Evolutionary conservation across 2,113 vertebrate genomes (phyloP).

Genomic region (Microcebus tavaratra): DNA sequence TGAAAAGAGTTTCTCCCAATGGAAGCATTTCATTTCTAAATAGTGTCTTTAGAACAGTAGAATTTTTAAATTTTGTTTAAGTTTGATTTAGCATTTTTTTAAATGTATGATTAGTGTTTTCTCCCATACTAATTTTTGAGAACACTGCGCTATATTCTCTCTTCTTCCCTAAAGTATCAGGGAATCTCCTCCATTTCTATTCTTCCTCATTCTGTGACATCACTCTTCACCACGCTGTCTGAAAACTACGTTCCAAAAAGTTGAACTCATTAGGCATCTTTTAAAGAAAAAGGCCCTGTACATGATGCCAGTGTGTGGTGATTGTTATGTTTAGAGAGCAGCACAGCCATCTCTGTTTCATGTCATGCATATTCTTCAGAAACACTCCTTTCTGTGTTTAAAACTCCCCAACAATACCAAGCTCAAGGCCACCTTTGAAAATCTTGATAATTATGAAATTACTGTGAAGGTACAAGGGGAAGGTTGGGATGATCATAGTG

Average conservation of each 20-base stretch:
- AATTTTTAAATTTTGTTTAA: not conserved
- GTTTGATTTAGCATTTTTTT: not conserved
- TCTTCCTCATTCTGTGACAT: not conserved
- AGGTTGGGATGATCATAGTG: not conserved
- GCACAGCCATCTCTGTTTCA: slow-evolving; percentile 6
- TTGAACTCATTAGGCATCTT: not conserved
- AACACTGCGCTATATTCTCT: not conserved
- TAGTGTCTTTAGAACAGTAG: not conserved
- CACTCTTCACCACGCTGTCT: not conserved
- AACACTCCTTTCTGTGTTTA: not conserved
- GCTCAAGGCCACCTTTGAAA: not conserved
- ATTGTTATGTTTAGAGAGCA: not conserved
- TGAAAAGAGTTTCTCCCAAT: not conserved
- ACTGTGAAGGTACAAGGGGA: not conserved
- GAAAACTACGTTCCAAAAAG: not conserved
- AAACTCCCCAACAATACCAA: not conserved
- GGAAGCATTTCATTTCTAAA: not conserved
- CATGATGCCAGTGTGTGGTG: not conserved
- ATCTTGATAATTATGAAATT: not conserved
- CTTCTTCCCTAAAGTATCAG: not conserved
- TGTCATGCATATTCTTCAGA: not conserved
- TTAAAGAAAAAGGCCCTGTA: not conserved
- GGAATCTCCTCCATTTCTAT: too few species aligned
- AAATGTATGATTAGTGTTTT: not conserved
- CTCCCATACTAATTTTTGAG: not conserved